Evolutionary conservation across 2,113 vertebrate species (phyloP).

Genomic region (Halcyon senegalensis): DNA sequence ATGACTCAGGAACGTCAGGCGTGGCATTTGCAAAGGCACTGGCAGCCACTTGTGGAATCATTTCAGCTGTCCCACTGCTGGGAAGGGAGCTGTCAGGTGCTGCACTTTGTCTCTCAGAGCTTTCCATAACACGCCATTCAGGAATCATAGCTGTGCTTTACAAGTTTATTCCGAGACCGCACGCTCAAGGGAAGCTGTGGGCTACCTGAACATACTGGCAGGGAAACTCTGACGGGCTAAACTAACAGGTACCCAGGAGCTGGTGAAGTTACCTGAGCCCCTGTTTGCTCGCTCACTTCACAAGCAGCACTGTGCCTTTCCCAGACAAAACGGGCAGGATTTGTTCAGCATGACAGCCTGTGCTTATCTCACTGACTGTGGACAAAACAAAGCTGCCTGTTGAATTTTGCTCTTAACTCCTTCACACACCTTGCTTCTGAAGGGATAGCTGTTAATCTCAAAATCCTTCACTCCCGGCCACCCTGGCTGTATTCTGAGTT

Average conservation of each 20-base stretch:
- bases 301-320: background rate
- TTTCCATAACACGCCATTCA: background rate
- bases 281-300: background rate
- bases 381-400: background rate
- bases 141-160: background rate
- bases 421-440: background rate
- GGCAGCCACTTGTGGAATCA: background rate
- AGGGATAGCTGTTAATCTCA: background rate
- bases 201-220: background rate
- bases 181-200: background rate
- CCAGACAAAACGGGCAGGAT: background rate
- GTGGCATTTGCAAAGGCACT: background rate
- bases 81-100: background rate
- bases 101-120: background rate
- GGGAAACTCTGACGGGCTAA: background rate
- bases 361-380: background rate
- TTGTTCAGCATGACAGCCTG: background rate
- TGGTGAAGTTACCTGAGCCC: background rate
- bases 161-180: background rate
- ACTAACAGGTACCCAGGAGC: background rate
- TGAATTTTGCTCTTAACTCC: background rate
- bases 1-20: fast-evolving
- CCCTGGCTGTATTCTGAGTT: background rate
- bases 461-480: background rate
- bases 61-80: background rate